Base-by-base conservation (phyloP, 2,113 vertebrate genomes). In the Siniperca knerii region DNA sequence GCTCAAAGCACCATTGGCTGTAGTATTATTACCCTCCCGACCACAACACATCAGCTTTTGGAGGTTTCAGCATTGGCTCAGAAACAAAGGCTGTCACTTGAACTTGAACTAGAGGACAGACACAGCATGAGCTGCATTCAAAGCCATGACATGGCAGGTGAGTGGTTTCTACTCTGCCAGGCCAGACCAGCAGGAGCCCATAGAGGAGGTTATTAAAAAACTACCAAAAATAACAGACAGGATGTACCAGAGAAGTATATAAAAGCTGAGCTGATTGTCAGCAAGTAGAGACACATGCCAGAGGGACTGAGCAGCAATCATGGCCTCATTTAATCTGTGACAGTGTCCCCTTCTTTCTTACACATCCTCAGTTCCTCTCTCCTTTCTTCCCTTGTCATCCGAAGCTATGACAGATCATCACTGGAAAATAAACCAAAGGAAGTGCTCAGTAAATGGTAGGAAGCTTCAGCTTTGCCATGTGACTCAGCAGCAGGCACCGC, bases 141-240 rank as follows among this genome's bases (percentile, higher is more conserved):
- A 20, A 57, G 25, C 46, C 55, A 33, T 13, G 44, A 71, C 65
- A 68, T 52, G 54, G 55, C 68, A 81, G 76, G 82, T 16, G 2
- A 83, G 83, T 66, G 76, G n/a, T 46, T 40, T 70, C 57, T 21
- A 9, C 11, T 20, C 23, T 61, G 58, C 3, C 52, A 58, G 52
- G 54, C n/a, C 77, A 67, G 0, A 81, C 46, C 81, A 79, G 75
- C 55, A 61, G 71, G 81, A 79, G 74, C 66, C 64, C 29, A 62
- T 12, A 20, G n/a, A 70, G 67, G 61, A 70, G 66, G 60, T 72
- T 82, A 85, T 77, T 77, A 4, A 66, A 85, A 88, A 72, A 82
- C 8, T 9, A 60, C 86, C 70, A 76, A 82, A 88, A 87, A 91
- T 71, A 89, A 77, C 64, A 80, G 29, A 69, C 81, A 65, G 75